Percentiles rank a stretch among this genome's conserved stretches.
These are phyloP conservation scores for Blennius ocellaris DNA, from an alignment of 2,113 vertebrate genomes.

Conservation along the genomic window DNA sequence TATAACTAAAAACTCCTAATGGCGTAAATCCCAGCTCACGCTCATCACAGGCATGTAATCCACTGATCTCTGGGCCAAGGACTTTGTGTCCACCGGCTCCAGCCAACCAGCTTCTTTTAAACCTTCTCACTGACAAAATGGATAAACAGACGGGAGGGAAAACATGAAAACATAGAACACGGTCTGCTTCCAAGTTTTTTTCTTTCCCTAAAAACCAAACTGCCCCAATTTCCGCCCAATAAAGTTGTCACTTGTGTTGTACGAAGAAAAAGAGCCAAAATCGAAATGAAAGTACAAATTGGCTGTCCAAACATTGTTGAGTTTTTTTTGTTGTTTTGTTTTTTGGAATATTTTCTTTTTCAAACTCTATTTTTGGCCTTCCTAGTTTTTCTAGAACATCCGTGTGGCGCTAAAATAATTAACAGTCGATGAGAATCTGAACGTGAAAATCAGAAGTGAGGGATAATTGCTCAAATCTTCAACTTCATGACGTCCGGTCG, in stretches of 20 bases:
- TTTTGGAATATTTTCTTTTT: background rate
- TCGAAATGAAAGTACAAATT: background rate
- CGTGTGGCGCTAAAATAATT: too few relatives aligned
- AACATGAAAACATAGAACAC: slow-evolving; percentile 52
- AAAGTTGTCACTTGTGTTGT: slow-evolving; percentile 14
- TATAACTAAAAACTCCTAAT: slow-evolving; percentile 49
- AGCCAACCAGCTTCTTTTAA: slow-evolving; percentile 53
- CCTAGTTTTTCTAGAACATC: too few relatives aligned
- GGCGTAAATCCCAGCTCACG: slow-evolving; percentile 70
- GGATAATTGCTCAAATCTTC: too few relatives aligned
- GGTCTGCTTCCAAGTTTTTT: slow-evolving; percentile 63
- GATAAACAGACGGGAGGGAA: slow-evolving; percentile 64
- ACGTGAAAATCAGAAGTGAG: too few relatives aligned
- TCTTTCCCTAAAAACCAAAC: slow-evolving; percentile 8
- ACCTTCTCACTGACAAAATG: slow-evolving; percentile 62
- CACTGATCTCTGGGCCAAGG: slow-evolving; percentile 70
- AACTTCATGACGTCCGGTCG: too few relatives aligned
- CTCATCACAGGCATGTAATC: slow-evolving; percentile 65
- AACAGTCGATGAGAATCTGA: too few relatives aligned
- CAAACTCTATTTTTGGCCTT: too few relatives aligned
- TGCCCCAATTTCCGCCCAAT: slow-evolving; percentile 20
- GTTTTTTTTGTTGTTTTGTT: too few relatives aligned
- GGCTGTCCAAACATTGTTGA: slow-evolving; percentile 3
- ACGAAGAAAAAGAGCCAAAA: background rate
- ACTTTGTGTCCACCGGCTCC: slow-evolving; percentile 48